Evolutionary conservation across 2,113 vertebrate species (phyloP).

Genomic region (Raja brachyura): DNA sequence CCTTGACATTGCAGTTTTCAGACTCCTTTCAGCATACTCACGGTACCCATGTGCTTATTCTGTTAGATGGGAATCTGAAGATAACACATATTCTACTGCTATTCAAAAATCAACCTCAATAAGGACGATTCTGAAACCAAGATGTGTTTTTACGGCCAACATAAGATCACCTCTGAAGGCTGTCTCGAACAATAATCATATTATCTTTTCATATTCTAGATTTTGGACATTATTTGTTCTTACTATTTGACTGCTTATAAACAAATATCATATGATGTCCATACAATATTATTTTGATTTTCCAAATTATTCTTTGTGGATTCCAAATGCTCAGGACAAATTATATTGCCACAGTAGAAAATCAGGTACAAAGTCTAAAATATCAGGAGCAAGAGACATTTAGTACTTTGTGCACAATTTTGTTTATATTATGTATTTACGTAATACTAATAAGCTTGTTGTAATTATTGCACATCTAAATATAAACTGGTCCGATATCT

Average conservation of each 20-base stretch:
- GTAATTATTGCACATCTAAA: neutral
- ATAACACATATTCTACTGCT: neutral
- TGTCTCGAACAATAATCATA: neutral
- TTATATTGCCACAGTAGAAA: neutral
- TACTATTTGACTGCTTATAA: neutral
- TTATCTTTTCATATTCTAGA: neutral
- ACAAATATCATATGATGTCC: neutral
- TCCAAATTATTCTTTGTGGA: neutral
- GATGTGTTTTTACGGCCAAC: neutral
- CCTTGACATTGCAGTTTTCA: no score
- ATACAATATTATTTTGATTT: neutral
- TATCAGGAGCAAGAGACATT: neutral
- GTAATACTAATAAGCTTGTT: no score
- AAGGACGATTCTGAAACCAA: neutral
- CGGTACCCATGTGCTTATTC: no score
- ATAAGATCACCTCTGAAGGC: neutral
- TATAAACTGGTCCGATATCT: neutral
- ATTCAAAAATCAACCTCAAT: neutral
- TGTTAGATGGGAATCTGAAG: neutral
- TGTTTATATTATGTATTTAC: neutral
- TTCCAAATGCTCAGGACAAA: neutral
- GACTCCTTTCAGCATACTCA: no score
- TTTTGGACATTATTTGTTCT: neutral
- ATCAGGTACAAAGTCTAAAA: neutral
- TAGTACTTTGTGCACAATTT: neutral